Conservation (phyloP, 1,140 invertebrate genomes). For the Adoxophyes honmai region DNA sequence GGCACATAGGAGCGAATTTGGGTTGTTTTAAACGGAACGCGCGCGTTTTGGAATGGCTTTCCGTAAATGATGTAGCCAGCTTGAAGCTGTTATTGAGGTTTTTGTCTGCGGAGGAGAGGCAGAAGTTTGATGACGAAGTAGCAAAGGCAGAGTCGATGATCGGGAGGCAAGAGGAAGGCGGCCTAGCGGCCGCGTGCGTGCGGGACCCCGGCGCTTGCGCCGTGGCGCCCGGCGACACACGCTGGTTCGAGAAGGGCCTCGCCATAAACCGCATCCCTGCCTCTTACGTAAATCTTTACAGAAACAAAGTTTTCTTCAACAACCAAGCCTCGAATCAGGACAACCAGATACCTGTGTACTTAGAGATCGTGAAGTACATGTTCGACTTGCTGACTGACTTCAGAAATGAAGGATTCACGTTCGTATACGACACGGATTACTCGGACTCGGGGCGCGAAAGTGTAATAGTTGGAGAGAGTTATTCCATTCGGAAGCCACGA, state of each 20-base stretch:
- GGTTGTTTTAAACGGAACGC: background rate
- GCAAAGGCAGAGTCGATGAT: background rate
- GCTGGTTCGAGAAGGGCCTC: background rate
- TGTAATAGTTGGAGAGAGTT: background rate
- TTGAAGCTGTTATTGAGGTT: background rate
- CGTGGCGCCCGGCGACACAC: background rate
- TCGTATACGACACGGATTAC: background rate
- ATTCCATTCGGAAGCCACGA: background rate
- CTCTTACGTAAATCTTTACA: background rate
- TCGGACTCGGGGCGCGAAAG: background rate
- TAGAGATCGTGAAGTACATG: background rate
- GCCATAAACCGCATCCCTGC: background rate
- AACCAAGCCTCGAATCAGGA: no score
- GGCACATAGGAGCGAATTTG: background rate
- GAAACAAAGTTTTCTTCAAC: no score
- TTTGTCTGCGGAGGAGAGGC: background rate
- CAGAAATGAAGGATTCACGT: background rate
- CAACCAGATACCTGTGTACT: background rate
- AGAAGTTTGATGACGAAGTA: background rate
- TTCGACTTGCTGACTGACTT: slow-evolving; percentile 1
- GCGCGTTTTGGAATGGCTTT: slow-evolving; percentile 17
- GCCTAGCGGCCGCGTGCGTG: background rate
- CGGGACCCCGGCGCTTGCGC: background rate
- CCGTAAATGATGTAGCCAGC: background rate
- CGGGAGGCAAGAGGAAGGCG: background rate